A percentile compares a stretch with the other conserved stretches of the same genome.
These are phyloP conservation scores for Amiota communis DNA, from an alignment of 2,888 invertebrate genomes.

Conservation along the genomic window DNA sequence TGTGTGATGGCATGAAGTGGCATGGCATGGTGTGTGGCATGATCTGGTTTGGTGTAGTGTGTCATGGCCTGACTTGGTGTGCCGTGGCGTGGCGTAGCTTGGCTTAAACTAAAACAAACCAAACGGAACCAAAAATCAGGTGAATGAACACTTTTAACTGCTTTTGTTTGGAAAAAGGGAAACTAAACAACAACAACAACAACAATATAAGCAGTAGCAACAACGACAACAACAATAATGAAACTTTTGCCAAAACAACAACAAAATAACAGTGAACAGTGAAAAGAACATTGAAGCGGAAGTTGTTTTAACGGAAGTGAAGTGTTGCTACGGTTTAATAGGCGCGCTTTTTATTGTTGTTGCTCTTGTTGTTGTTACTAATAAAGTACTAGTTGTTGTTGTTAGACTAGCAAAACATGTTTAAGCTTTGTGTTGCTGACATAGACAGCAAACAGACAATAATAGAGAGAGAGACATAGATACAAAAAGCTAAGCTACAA, in stretches of 20 bases:
- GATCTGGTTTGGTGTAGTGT: no score
- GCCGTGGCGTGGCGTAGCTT: no score
- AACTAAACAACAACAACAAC: slow-evolving; percentile 35
- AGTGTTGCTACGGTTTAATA: slow-evolving; percentile 42
- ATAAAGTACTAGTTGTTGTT: slow-evolving; percentile 20
- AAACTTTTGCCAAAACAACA: slow-evolving; percentile 36
- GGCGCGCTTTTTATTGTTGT: slow-evolving; percentile 34
- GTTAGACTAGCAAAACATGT: slow-evolving; percentile 43
- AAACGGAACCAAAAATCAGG: slow-evolving; percentile 57
- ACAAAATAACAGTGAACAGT: slow-evolving; percentile 19
- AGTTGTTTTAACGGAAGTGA: slow-evolving; percentile 59
- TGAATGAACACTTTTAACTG: slow-evolving; percentile 63
- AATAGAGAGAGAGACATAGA: background rate
- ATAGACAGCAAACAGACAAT: slow-evolving; percentile 6
- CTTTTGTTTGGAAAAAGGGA: slow-evolving; percentile 52
- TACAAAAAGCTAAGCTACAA: background rate
- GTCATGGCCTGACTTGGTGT: no score
- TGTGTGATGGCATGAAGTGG: no score
- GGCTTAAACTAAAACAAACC: no score
- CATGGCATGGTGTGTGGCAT: no score
- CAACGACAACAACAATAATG: slow-evolving; percentile 38
- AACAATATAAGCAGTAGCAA: slow-evolving; percentile 39
- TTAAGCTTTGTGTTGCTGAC: slow-evolving; percentile 44
- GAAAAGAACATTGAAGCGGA: slow-evolving; percentile 55
- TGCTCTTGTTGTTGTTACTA: slow-evolving; percentile 40